Percentiles rank a stretch among this genome's conserved stretches.
phyloP scores from a whole-genome alignment of 2,797 vertebrate species.

The Anisognathus igniventris region DNA sequence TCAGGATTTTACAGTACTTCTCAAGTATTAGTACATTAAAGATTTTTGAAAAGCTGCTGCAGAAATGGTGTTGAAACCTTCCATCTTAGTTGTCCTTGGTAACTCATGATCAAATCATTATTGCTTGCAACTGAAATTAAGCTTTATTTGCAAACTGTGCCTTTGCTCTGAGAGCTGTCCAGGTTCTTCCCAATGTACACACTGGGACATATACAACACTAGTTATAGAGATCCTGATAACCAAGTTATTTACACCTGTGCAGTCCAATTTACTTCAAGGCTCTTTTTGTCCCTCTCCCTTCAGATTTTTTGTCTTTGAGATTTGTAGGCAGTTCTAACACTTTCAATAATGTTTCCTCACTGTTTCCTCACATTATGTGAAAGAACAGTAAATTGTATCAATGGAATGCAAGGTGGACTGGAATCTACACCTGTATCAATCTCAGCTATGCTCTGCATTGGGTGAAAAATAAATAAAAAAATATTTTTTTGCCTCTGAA shows the following conservation, averaged over 20 bases:
- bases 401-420: neutral
- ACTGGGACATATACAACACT: neutral
- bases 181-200: neutral
- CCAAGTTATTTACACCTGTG: constrained; percentile 22
- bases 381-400: constrained; percentile 4
- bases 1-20: constrained; percentile 32
- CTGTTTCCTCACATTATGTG: neutral
- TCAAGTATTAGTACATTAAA: constrained; percentile 30
- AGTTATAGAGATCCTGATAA: neutral
- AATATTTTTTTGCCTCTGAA: neutral
- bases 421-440: constrained; percentile 30
- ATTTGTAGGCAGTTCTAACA: neutral
- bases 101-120: constrained; percentile 3
- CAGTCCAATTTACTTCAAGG: constrained; percentile 31
- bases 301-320: constrained; percentile 1
- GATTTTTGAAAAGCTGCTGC: constrained; percentile 17
- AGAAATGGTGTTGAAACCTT: constrained; percentile 43
- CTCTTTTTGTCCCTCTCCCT: constrained; percentile 3
- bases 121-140: neutral
- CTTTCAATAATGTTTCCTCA: neutral
- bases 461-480: neutral
- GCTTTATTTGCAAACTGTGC: neutral
- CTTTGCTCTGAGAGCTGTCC: neutral
- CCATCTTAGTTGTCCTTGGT: constrained; percentile 9
- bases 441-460: neutral